Percentiles rank a stretch among this genome's conserved stretches.
Conservation (phyloP, 1,140 invertebrate genomes). For the Diabrotica virgifera region DNA sequence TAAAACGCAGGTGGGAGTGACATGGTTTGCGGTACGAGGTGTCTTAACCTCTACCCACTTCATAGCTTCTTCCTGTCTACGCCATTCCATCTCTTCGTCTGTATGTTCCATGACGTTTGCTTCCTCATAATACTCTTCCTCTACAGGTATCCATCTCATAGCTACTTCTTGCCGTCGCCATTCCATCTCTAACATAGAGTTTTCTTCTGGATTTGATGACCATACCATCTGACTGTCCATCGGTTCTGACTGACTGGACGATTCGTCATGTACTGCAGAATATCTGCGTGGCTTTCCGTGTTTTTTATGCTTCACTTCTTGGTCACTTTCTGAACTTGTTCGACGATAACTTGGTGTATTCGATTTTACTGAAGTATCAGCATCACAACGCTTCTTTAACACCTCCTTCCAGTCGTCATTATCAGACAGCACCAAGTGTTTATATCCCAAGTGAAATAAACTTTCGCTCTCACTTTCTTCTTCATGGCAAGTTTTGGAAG, state of each 20-base stretch:
- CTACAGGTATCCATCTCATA: conserved; percentile 32
- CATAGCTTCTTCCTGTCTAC: background rate
- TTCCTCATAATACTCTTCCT: background rate
- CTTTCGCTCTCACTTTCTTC: conserved; percentile 28
- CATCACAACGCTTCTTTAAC: conserved; percentile 12
- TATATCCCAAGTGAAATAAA: conserved; percentile 38
- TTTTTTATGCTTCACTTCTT: background rate
- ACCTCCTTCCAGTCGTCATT: conserved; percentile 11
- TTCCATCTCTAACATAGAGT: no score
- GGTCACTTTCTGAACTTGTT: no score
- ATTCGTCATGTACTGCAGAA: background rate
- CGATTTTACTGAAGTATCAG: conserved; percentile 17
- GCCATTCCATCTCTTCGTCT: background rate
- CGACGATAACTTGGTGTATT: no score
- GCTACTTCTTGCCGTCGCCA: conserved; percentile 12
- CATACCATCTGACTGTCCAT: no score
- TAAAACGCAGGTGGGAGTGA: background rate
- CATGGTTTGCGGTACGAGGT: background rate
- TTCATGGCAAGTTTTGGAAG: no score
- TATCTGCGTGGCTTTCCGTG: background rate
- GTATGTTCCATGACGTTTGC: background rate
- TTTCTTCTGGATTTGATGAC: no score
- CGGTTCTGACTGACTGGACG: no score
- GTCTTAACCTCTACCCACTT: background rate
- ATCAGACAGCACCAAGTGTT: conserved; percentile 19